phyloP scores from a whole-genome alignment of 2,888 invertebrate genomes.

The Orthosia gothica region DNA sequence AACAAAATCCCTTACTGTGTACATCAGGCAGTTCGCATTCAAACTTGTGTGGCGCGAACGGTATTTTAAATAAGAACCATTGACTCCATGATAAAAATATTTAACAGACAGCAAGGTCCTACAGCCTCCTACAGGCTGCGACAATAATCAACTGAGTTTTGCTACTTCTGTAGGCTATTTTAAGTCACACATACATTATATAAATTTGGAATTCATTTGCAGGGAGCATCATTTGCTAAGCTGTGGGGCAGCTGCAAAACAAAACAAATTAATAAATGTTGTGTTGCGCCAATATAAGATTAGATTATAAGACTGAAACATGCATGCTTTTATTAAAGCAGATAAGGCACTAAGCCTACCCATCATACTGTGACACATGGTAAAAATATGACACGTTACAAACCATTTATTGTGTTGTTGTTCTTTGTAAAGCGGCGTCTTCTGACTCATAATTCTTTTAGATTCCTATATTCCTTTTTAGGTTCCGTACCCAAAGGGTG shows the following conservation, averaged over 20 bases:
- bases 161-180: not conserved
- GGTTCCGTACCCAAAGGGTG: too few relatives aligned
- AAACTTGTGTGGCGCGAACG: too few relatives aligned
- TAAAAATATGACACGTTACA: not conserved
- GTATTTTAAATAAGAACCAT: not conserved
- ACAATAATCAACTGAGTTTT: too few relatives aligned
- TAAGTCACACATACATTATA: too few relatives aligned
- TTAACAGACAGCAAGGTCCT: not conserved
- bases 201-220: not conserved
- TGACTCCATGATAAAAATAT: not conserved
- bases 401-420: not conserved
- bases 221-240: not conserved
- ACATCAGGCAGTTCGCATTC: too few relatives aligned
- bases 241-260: not conserved
- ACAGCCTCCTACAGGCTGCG: too few relatives aligned
- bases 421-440: not conserved
- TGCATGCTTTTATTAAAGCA: slow-evolving; percentile 21
- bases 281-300: slow-evolving; percentile 7
- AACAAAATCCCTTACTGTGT: too few relatives aligned
- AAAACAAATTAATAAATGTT: slow-evolving; percentile 6
- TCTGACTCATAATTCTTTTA: not conserved
- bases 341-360: slow-evolving; percentile 19
- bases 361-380: not conserved
- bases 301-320: slow-evolving; percentile 31
- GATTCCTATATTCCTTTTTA: not conserved